Percentiles rank a stretch among this genome's conserved stretches.
Conservation (phyloP, 2,113 vertebrate species). For the Ictalurus punctatus region DNA sequence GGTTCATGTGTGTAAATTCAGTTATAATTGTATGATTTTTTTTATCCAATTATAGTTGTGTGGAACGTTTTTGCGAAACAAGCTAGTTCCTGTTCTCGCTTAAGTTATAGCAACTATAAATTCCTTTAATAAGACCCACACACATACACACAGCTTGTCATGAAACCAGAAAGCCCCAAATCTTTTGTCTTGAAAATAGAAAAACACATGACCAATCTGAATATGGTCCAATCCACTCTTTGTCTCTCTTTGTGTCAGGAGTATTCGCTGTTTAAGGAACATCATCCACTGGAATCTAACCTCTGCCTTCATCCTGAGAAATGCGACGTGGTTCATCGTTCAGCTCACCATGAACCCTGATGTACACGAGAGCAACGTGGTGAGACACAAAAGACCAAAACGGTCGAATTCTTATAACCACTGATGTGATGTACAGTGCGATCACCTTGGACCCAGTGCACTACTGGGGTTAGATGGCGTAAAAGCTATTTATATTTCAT, state of each 20-base stretch:
- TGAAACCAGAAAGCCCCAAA: no score
- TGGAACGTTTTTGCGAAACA: no score
- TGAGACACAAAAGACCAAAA: slow-evolving; percentile 55
- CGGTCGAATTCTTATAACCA: not conserved
- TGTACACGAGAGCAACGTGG: slow-evolving; percentile 85
- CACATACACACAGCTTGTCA: no score
- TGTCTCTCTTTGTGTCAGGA: slow-evolving; percentile 64
- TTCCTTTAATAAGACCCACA: no score
- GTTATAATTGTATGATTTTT: no score
- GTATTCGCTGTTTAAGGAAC: slow-evolving; percentile 85
- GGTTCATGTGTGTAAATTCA: no score
- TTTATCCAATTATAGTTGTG: no score
- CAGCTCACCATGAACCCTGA: slow-evolving; percentile 84
- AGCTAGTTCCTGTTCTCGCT: no score
- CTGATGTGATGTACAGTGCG: not conserved
- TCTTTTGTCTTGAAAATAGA: not conserved
- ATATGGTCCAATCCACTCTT: not conserved
- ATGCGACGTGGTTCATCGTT: slow-evolving; percentile 84
- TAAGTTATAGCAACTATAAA: no score
- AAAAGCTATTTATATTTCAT: slow-evolving; percentile 12
- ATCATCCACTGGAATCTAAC: slow-evolving; percentile 92
- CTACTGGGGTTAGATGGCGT: not conserved
- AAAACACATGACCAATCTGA: no score
- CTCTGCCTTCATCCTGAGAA: slow-evolving; percentile 84
- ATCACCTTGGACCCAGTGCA: not conserved